Evolutionary conservation across 2,797 vertebrate genomes (phyloP), one percentile per base, ranked within the genome.

Genomic region (Ctenochaetus hawaiiensis): DNA sequence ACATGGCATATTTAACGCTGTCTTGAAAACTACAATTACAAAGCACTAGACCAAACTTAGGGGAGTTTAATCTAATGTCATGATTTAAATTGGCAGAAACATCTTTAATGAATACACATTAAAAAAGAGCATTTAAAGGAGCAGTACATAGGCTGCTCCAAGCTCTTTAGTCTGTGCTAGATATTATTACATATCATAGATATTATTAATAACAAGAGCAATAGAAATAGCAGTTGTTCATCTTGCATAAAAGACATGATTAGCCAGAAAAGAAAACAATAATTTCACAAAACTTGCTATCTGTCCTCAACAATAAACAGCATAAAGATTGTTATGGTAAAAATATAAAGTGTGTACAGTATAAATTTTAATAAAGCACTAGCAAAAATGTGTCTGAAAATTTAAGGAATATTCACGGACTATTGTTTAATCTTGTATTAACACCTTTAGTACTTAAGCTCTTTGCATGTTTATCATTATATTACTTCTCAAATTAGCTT

Each of bases 271-370:
- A 37, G 1, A 26, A 26, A 26, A 26, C 26, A 61, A 20, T 12
- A 2, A 62, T 66, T 61, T 72, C 43, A 67, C 58, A 75, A 70
- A 83, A 65, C 69, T 84, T 81, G 77, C 77, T 80, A 76, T 67
- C 17, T 64, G 60, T 66, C 62, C 37, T 78, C 47, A 51, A 59
- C 41, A 54, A 76, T 16, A 26, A 26, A 26, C 26, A 43, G 44
- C n/a, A 62, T 12, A 44, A 26, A 26, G 26, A 26, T 26, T 53
- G 49, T 1, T 54, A 43, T 17, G 49, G 26, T 74, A 64, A 54
- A 69, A 64, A 4, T 48, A 64, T 56, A 39, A 73, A 43, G 0
- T 62, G 68, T 70, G 12, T 83, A 77, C 63, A 87, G 41, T 59
- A 81, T 54, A 30, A 54, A 71, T 57, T 83, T 58, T 72, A 26